Evolutionary conservation across 1,140 invertebrate species (phyloP), one percentile per base, ranked within the genome.

Genomic region (Aphaenogaster rudis): DNA sequence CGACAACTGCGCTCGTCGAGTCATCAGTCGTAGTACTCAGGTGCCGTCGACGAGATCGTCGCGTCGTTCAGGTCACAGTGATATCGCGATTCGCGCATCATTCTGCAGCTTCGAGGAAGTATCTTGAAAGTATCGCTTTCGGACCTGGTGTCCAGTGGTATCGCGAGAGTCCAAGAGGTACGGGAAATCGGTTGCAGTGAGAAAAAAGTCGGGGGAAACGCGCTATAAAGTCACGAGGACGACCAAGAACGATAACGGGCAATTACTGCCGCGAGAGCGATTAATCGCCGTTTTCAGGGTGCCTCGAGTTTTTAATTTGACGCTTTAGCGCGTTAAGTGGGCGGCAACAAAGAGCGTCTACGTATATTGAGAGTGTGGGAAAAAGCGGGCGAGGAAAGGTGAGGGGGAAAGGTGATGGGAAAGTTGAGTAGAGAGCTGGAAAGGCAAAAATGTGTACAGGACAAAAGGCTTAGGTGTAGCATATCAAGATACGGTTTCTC

Each of bases 251-350:
- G 72, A 74, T 77, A 57, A 74, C 80, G 74, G 64, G 69, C 80
- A 90, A 90, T 90, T 76, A 36, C n/a, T 45, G 74, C 50, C 82
- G 45, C 48, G 63, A 48, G 48, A 50, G 36, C 59, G 52, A 77
- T 77, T 86, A 89, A 92, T 91, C 88, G 90, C 59, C 61, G 78
- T 64, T 74, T 87, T 76, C 33, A 61, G 76, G 71, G 61, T 66
- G 63, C 63, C 86, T 93, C 71, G 90, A 93, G 91, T 92, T 91
- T 92, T 93, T 92, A 93, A 93, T 93, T 93, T 87, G 88, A 92
- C 90, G 80, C 89, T 90, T 90, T 88, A 88, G 78, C 76, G 85
- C 88, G 88, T 71, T 61, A 87, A 92, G 89, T 91, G 90, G 91
- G 85, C 86, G 87, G 33, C 64, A 48, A 67, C 78, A 88, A 91